A percentile compares a stretch with the other conserved stretches of the same genome.
These are phyloP conservation scores for Nycticorax nycticorax DNA, from an alignment of 2,113 vertebrate genomes.

Conservation along the genomic window DNA sequence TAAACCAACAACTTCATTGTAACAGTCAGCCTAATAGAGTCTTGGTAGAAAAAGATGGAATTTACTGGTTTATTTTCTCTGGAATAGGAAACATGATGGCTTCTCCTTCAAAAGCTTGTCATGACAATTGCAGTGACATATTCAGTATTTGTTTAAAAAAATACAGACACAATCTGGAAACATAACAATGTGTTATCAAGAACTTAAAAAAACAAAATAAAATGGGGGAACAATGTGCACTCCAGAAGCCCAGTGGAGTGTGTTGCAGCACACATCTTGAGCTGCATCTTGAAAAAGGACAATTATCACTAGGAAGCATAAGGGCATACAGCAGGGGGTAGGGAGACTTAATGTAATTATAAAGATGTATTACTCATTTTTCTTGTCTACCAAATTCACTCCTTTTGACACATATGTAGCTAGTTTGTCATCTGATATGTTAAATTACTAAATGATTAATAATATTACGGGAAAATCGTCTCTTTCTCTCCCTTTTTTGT, in stretches of 20 bases:
- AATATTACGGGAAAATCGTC: not conserved
- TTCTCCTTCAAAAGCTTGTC: not conserved
- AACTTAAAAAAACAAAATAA: not conserved
- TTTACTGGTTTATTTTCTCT: not conserved
- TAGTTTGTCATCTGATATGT: constrained; percentile 7
- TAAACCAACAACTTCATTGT: not conserved
- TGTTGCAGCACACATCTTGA: not conserved
- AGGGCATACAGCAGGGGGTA: not conserved
- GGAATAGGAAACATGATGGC: not conserved
- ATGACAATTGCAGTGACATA: not conserved
- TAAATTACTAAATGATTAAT: constrained; percentile 4
- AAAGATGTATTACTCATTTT: not conserved
- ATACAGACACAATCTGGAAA: not conserved
- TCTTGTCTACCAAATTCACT: not conserved
- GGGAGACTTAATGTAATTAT: not conserved
- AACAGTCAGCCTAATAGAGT: not conserved
- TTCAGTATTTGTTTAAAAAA: not conserved
- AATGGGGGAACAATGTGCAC: not conserved
- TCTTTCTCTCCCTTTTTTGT: not conserved
- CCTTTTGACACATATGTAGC: not conserved
- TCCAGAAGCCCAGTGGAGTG: not conserved
- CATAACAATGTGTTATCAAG: not conserved
- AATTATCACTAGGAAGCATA: constrained; percentile 31
- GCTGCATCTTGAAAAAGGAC: constrained; percentile 21
- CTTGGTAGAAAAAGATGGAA: not conserved